Evolutionary conservation across 2,888 invertebrate genomes (phyloP), one percentile per base, ranked within the genome.

Genomic region (Rhagonycha lutea): DNA sequence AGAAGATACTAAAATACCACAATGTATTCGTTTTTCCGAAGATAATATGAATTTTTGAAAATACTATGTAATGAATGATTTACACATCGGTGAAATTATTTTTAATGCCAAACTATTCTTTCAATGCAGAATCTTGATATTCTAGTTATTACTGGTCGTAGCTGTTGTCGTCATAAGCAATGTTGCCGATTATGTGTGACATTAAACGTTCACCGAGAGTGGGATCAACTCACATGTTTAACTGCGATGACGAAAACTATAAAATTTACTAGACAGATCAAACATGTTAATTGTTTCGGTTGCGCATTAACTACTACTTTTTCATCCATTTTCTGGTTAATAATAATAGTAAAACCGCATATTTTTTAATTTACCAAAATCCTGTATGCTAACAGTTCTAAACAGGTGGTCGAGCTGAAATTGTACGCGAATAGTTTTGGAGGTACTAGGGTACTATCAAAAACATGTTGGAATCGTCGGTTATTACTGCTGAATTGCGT

Each of bases 141-240:
- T 74, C 74, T 67, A 70, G 70, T 70, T 74, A 70, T 70, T 70
- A 67, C 74, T 70, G 70, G 70, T 74, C 69, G 60, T 74, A 74
- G 67, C 70, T 70, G 74, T 65, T 74, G 63, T 70, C 74, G 69
- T 70, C 70, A 67, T 70, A 68, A 63, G 67, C 69, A 14, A 65
- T 69, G 70, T 74, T 74, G 47, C 70, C 70, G 74, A 65, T 73
- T 63, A 68, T 14, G 61, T 73, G 69, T 69, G 69, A 68, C 72
- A 68, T 28, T 32, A 61, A 68, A 67, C 67, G 61, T 67, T 47
- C 60, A 24, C 28, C 68, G 61, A 61, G 68, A 14, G 63, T n/a
- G 63, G 63, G 23, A 24, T 62, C 23, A 62, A 62, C 63, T 65
- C 23, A 65, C 63, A 26, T 24, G 63, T 65, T 26, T 65, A 65